Evolutionary conservation across 2,888 invertebrate genomes (phyloP), one percentile per base, ranked within the genome.

Genomic region (Microchrysa polita): DNA sequence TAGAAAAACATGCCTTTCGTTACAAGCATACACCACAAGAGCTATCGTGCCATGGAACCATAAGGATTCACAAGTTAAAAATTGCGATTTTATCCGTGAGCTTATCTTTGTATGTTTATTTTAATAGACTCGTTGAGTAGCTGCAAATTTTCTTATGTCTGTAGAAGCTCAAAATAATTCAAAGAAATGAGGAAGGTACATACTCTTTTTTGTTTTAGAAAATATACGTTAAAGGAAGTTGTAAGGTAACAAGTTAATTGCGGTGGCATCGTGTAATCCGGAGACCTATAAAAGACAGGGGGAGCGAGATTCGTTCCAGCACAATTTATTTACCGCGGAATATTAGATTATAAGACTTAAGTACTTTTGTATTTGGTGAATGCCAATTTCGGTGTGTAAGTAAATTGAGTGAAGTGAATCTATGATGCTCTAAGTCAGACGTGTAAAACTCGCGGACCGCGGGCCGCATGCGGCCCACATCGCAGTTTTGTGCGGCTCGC

Each of bases 321-420:
- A 69, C 55, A 69, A 69, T 69, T 69, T 69, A 69, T 69, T 69
- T 69, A 69, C 69, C 69, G 69, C 69, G 69, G 69, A 69, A 69
- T 69, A 69, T 69, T 69, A 69, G 69, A 69, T 69, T 69, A 69
- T 57, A 55, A 55, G 69, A 12, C 69, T 55, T 69, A 69, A 69
- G 69, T 69, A 69, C 69, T 69, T 69, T 55, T 69, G 16, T 52
- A 27, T 40, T 34, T 34, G 55, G 69, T 69, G 65, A 22, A 34
- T 48, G 22, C 44, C 18, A 34, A 44, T 34, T 16, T 44, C 27
- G 44, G 65, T 69, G 27, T 23, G 40, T 4, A 52, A 57, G 27
- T 55, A 57, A 69, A 69, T 69, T 69, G 69, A 69, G 69, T 57
- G 69, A 40, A 20, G 23, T 67, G 34, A 34, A n/a, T n/a, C n/a